Conservation (phyloP, 1,140 invertebrate species). For the Myzus persicae region DNA sequence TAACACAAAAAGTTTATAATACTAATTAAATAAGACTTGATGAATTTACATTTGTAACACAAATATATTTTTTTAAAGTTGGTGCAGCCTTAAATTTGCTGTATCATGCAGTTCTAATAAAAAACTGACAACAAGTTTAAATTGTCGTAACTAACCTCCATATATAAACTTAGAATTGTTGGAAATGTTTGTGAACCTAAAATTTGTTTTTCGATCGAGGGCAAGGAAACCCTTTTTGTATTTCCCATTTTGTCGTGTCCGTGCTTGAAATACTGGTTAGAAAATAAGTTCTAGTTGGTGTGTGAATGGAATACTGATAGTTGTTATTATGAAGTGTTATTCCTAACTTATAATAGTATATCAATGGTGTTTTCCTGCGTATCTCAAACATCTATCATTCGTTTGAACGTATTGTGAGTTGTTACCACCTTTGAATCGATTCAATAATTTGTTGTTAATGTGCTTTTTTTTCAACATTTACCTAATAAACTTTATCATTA, state of each 20-base stretch:
- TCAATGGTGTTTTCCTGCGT: not conserved
- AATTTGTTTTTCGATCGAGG: conserved; percentile 4
- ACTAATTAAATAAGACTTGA: too few relatives aligned
- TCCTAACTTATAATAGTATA: not conserved
- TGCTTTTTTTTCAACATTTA: not conserved
- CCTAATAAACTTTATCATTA: not conserved
- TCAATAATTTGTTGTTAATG: not conserved
- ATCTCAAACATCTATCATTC: not conserved
- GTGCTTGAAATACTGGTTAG: conserved; percentile 24
- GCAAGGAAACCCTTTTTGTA: not conserved
- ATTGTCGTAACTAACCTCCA: not conserved
- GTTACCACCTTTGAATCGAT: not conserved
- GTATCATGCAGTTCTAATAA: too few relatives aligned
- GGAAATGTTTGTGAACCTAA: not conserved
- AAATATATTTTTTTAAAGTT: too few relatives aligned
- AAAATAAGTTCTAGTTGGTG: not conserved
- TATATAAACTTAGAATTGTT: not conserved
- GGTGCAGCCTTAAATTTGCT: too few relatives aligned
- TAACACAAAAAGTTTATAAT: too few relatives aligned
- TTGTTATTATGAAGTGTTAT: conserved; percentile 29
- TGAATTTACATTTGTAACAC: too few relatives aligned
- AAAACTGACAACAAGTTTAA: too few relatives aligned
- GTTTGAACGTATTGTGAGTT: conserved; percentile 22
- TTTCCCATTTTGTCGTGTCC: not conserved
- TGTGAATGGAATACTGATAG: conserved; percentile 24